Evolutionary conservation across 2,113 vertebrate genomes (phyloP), one percentile per base, ranked within the genome.

Genomic region (Cyanoramphus novaezelandiae): DNA sequence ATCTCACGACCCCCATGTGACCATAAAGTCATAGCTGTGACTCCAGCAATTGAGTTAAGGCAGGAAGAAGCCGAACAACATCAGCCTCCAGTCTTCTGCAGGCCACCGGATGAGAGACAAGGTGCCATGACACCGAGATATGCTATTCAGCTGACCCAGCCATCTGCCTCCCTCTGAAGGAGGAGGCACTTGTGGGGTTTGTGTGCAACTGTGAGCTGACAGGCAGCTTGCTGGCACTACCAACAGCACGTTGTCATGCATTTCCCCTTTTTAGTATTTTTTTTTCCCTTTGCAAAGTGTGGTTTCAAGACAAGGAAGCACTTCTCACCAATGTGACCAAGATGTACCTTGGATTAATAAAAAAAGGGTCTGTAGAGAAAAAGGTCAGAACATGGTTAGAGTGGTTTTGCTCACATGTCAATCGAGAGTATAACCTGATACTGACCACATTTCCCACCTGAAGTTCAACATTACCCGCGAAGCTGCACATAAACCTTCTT

Each of bases 1-100:
- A 96, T 82, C 96, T 96, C 93, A 95, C 46, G 29, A 25, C 10
- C 28, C 65, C 10, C 95, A 94, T 93, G 92, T 94, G 96, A 97
- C 70, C 81, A 76, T 79, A 5, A 37, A 93, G 88, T 92, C 96
- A 94, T 53, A 84, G 86, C 83, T 82, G 60, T 81, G 62, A 89
- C 88, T 95, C 74, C 91, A 82, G 62, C 91, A 92, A 75, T 18
- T 24, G 12, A 41, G 82, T 12, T 74, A 55, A 88, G 74, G 39
- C 2, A 3, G 65, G 80, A 82, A 89, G 88, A 86, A 78, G 62
- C 62, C 79, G 69, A 76, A 13, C 25, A 76, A 52, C 55, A 4
- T 20, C 2, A 1, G 72, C 21, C 72, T 81, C 33, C 92, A 71
- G 60, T 47, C 93, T 47, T 7, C 18, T 59, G 27, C 55, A 18